These are phyloP conservation scores for Drosophila repletoides DNA, from an alignment of 1,140 invertebrate genomes.

Conservation along the genomic window DNA sequence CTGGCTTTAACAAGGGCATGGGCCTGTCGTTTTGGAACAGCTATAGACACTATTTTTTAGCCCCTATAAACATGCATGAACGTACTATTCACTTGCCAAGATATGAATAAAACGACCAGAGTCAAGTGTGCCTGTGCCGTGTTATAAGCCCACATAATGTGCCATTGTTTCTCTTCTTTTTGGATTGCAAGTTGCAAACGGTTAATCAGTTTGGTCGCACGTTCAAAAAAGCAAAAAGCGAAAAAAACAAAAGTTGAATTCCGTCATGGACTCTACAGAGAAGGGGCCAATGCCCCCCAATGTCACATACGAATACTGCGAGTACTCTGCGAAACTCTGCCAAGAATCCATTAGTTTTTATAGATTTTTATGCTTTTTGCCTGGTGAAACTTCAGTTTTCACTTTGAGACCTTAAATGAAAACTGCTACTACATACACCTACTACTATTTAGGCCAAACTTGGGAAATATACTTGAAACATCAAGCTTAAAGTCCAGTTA, in stretches of 20 bases:
- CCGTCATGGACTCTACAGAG: conserved; percentile 41
- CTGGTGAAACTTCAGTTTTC: conserved; percentile 57
- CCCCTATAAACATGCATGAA: conserved; percentile 18
- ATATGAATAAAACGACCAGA: conserved; percentile 9
- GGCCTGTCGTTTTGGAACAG: conserved; percentile 16
- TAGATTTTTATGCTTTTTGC: conserved; percentile 13
- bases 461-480: no score
- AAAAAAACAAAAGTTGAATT: conserved; percentile 64
- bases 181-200: conserved; percentile 54
- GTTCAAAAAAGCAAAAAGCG: no score
- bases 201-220: conserved; percentile 74
- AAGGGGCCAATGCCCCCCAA: conserved; percentile 61
- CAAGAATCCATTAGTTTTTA: conserved; percentile 63
- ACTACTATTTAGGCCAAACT: no score
- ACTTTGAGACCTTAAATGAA: conserved; percentile 29
- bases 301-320: conserved; percentile 18
- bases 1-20: conserved; percentile 72
- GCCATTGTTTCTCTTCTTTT: conserved; percentile 39
- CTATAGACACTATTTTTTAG: conserved; percentile 21
- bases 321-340: conserved; percentile 36
- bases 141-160: conserved; percentile 38
- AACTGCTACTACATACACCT: neutral
- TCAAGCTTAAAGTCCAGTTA: no score
- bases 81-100: neutral
- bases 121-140: no score